Evolutionary conservation across 2,888 invertebrate genomes (phyloP).

Genomic region (Melinopterus prodromus): DNA sequence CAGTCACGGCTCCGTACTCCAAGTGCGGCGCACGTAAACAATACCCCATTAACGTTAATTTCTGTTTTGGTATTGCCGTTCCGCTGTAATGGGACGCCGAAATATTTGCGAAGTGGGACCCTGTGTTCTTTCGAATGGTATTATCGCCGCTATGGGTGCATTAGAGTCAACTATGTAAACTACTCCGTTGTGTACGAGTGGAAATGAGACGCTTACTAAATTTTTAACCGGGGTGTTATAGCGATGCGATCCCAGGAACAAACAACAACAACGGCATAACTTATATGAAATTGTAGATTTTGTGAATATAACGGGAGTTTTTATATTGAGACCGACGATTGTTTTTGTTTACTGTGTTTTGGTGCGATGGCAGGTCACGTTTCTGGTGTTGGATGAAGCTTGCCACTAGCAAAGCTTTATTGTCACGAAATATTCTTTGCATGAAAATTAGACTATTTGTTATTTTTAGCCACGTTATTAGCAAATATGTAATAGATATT

Average conservation of each 20-base stretch:
- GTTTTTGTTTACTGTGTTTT: no score
- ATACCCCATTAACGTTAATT: constrained; percentile 21
- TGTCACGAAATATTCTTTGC: no score
- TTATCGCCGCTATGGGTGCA: neutral
- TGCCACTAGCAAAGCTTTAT: no score
- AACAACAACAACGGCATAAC: no score
- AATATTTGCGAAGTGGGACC: neutral
- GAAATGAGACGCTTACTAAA: neutral
- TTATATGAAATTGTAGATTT: no score
- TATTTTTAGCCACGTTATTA: no score
- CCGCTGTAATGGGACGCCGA: neutral
- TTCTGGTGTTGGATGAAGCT: no score
- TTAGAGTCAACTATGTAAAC: neutral
- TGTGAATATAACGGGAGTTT: no score
- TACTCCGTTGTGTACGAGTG: neutral
- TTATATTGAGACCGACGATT: no score
- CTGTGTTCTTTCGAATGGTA: neutral
- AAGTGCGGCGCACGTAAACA: constrained; percentile 17
- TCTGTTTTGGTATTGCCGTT: constrained; percentile 11
- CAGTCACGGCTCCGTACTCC: constrained; percentile 13
- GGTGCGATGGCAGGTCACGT: no score
- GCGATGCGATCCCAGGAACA: neutral
- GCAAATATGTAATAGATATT: no score
- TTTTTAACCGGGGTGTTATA: neutral
- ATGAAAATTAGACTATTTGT: no score